These are phyloP conservation scores for Acanthoscelides obtectus DNA, from an alignment of 2,888 invertebrate species.

Conservation along the genomic window DNA sequence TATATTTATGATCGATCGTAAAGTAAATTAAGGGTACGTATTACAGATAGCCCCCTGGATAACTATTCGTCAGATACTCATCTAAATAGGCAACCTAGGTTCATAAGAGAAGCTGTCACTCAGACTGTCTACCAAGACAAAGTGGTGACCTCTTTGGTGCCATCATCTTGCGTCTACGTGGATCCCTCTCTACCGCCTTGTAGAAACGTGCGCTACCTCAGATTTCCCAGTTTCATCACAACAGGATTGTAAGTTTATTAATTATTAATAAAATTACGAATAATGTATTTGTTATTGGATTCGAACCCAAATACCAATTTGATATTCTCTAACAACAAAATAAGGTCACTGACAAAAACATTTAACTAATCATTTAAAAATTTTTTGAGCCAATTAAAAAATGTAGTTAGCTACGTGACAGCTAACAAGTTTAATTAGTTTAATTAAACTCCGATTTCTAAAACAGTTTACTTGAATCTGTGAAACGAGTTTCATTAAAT, in stretches of 20 bases:
- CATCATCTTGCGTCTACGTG: slow-evolving; percentile 45
- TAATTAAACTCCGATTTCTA: no score
- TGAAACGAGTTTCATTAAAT: no score
- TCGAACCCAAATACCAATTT: neutral
- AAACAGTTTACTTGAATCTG: no score
- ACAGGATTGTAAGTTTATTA: slow-evolving; percentile 24
- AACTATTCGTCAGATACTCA: neutral
- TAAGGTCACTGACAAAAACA: no score
- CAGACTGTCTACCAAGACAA: slow-evolving; percentile 34
- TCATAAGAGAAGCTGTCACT: slow-evolving; percentile 32
- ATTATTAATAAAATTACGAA: neutral
- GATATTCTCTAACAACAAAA: no score
- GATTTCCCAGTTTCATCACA: slow-evolving; percentile 33
- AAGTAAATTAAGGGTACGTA: no score
- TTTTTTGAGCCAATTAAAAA: no score
- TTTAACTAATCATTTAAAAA: no score
- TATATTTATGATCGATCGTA: no score
- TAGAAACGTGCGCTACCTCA: slow-evolving; percentile 39
- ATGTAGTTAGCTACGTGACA: no score
- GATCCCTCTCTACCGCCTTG: slow-evolving; percentile 43
- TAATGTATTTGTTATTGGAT: neutral
- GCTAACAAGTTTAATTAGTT: no score
- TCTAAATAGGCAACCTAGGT: slow-evolving; percentile 10
- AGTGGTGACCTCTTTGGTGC: slow-evolving; percentile 37
- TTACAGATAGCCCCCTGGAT: neutral